Evolutionary conservation across 2,113 vertebrate genomes (phyloP), one percentile per base, ranked within the genome.

Genomic region (Thymallus thymallus): DNA sequence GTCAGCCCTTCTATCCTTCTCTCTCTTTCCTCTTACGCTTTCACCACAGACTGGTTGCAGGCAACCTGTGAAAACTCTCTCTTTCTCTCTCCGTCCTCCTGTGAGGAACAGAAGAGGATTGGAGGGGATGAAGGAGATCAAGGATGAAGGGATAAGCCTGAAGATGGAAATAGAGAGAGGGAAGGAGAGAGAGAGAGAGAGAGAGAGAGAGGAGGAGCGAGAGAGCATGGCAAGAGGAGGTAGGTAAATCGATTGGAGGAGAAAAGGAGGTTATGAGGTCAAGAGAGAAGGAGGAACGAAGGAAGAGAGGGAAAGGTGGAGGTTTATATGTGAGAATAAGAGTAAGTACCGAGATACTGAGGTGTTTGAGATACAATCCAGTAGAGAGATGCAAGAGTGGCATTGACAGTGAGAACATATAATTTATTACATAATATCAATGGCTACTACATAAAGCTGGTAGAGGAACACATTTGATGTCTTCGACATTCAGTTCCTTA

Each of bases 121-220:
- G 92, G 83, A 88, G 82, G 75, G 90, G 92, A 93, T 93, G 91
- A 93, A 91, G 90, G 90, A 92, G 92, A 93, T 94, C 90, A 94
- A 81, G 89, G 91, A 92, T 92, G 91, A 92, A 89, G 84, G 86
- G 92, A 94, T 94, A 92, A 91, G 91, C 82, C 85, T 87, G 89
- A 86, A 87, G 92, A 91, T 92, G 82, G 88, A 90, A 92, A 91
- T 87, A 92, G 85, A 48, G 66, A 29, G 67, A 79, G 76, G 64
- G 73, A 76, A 70, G 16, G 56, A 46, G 79, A 51, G 30, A 23
- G 51, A n/a, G 64, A 4, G 55, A 22, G 24, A 23, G 84, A 41
- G 64, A 24, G 65, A 61, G 72, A 61, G 72, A 29, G 56, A 60
- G 46, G 5, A 16, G n/a, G n/a, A n/a, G n/a, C n/a, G n/a, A n/a